Evolutionary conservation across 2,113 vertebrate genomes (phyloP), one percentile per base, ranked within the genome.

Genomic region (Turdus rufiventris): DNA sequence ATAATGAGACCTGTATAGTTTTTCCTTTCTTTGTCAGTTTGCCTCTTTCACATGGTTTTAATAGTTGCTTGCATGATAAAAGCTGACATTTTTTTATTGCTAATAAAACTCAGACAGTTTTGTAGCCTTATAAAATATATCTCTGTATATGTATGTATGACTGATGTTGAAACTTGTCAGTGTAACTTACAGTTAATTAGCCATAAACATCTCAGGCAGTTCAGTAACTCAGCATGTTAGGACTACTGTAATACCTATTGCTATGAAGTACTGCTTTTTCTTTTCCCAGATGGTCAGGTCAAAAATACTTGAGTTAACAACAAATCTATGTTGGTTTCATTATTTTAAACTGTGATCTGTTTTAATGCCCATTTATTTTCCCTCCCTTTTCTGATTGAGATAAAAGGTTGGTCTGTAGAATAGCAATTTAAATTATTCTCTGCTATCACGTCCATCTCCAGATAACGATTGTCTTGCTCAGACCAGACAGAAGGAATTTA

Each of bases 101-200:
- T 96, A 91, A 90, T 96, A 96, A 95, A 97, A 94, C 58, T 95
- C 65, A 84, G 81, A 74, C 94, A 90, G 81, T 93, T 97, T 95
- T 97, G 95, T 96, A 94, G 89, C 61, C 89, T 92, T 94, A 88
- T 94, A 93, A 95, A 94, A 94, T 95, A 76, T 90, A 86, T 95
- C 70, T 85, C 58, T 97, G 17, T 91, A 18, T 93, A 45, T 95
- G 57, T 96, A 42, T 86, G 10, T 95, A 79, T 87, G 66, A 94
- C 73, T 87, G 90, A 85, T 96, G 67, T 96, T 80, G 85, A 97
- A 93, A 74, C 93, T 85, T 97, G 92, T 94, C 96, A 85, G 70
- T 96, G 94, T 96, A 84, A 90, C 91, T 96, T 96, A 89, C 73
- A 93, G 86, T 95, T 97, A 96, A 94, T 96, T 97, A 96, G 85